Percentiles rank a stretch among this genome's conserved stretches.
These are phyloP conservation scores for Pammene aurita DNA, from an alignment of 2,888 invertebrate genomes.

Conservation along the genomic window DNA sequence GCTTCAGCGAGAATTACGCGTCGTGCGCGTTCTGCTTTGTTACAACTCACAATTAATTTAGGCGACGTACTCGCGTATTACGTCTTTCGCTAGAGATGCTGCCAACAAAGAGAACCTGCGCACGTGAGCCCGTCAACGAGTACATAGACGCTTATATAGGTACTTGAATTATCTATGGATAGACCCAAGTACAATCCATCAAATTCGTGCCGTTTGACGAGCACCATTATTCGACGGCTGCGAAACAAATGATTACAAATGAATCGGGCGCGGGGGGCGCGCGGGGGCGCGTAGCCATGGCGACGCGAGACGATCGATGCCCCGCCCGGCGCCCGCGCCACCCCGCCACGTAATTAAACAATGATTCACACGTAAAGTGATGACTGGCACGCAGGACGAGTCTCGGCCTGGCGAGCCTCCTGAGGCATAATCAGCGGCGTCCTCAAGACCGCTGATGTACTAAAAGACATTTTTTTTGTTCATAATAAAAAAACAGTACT, in stretches of 20 bases:
- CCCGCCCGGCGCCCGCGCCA: conserved; percentile 53
- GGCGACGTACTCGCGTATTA: conserved; percentile 14
- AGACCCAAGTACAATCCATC: conserved; percentile 62
- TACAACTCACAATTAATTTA: conserved; percentile 33
- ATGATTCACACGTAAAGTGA: conserved; percentile 76
- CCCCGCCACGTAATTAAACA: conserved; percentile 75
- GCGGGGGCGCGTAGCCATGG: conserved; percentile 66
- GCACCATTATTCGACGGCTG: conserved; percentile 75
- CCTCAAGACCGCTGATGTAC: background rate
- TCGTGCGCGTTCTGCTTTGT: conserved; percentile 5
- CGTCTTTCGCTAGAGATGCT: conserved; percentile 20
- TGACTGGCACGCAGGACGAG: conserved; percentile 63
- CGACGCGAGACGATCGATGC: conserved; percentile 80
- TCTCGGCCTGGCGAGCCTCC: conserved; percentile 19
- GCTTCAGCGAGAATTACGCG: conserved; percentile 13
- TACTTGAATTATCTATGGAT: conserved; percentile 52
- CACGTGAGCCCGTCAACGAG: conserved; percentile 2
- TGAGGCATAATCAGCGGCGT: conserved; percentile 1
- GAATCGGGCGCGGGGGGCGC: conserved; percentile 64
- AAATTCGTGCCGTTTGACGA: conserved; percentile 74
- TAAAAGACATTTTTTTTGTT: conserved; percentile 29
- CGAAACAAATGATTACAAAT: conserved; percentile 84
- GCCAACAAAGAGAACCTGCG: conserved; percentile 30
- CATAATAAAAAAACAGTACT: too few species aligned
- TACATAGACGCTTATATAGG: conserved; percentile 19